phyloP scores from a whole-genome alignment of 2,888 invertebrate species.

The Agrotis puta region DNA sequence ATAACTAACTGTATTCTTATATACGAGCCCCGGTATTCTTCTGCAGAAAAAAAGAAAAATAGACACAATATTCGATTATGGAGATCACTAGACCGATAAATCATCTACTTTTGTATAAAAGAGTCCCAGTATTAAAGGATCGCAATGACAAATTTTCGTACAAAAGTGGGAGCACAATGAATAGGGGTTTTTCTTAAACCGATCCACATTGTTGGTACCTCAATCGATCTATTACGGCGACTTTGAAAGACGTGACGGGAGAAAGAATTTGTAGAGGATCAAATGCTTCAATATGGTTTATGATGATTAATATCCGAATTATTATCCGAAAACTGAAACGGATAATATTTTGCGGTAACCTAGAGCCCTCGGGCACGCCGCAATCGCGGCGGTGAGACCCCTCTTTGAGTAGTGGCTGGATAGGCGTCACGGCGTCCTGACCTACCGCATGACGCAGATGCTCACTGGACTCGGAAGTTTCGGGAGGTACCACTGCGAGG shows the following conservation, averaged over 20 bases:
- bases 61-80: slow-evolving; percentile 38
- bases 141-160: slow-evolving; percentile 57
- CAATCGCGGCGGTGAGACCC: no score
- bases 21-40: background rate
- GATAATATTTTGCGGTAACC: background rate
- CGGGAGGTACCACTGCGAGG: no score
- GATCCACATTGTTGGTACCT: slow-evolving; percentile 44
- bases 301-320: slow-evolving; percentile 17
- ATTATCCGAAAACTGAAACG: background rate
- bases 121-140: slow-evolving; percentile 43
- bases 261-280: slow-evolving; percentile 51
- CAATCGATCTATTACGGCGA: slow-evolving; percentile 50
- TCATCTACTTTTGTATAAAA: slow-evolving; percentile 54
- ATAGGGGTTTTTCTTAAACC: slow-evolving; percentile 46
- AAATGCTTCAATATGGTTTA: slow-evolving; percentile 34
- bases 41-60: slow-evolving; percentile 41
- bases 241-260: slow-evolving; percentile 50
- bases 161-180: slow-evolving; percentile 47
- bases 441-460: no score
- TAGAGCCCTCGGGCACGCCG: no score
- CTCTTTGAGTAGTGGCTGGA: no score
- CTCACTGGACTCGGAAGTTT: no score
- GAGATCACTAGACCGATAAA: slow-evolving; percentile 52
- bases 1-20: no score
- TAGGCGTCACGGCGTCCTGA: no score